phyloP scores from a whole-genome alignment of 2,113 vertebrate species.

The Aramus guarauna region DNA sequence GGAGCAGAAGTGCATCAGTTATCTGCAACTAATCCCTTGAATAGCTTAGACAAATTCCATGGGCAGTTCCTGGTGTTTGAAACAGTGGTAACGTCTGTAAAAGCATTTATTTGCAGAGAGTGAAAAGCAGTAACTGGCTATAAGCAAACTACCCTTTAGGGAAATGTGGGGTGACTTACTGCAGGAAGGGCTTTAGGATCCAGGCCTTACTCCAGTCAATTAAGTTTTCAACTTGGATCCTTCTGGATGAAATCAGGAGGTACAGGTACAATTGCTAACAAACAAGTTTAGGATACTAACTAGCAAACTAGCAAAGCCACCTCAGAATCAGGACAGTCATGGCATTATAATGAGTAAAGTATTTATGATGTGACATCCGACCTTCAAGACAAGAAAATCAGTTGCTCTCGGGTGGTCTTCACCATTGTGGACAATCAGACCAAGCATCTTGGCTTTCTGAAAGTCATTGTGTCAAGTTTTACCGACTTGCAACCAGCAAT shows the following conservation, averaged over 20 bases:
- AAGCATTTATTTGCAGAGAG: background rate
- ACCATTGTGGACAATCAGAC: background rate
- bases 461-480: background rate
- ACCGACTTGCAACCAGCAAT: background rate
- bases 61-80: background rate
- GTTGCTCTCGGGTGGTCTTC: background rate
- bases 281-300: background rate
- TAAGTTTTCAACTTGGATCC: background rate
- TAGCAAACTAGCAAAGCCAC: background rate
- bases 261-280: background rate
- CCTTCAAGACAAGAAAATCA: background rate
- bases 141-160: background rate
- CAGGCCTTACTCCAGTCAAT: background rate
- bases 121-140: background rate
- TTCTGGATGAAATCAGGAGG: background rate
- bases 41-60: background rate
- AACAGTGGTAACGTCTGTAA: background rate
- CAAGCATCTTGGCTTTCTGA: background rate
- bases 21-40: constrained; percentile 7
- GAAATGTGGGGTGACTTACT: background rate
- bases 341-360: background rate
- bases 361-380: background rate
- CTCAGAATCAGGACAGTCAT: background rate
- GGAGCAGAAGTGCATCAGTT: background rate
- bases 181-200: background rate